Base-by-base conservation (phyloP, 1,140 invertebrate genomes). In the Steinernema feltiae region DNA sequence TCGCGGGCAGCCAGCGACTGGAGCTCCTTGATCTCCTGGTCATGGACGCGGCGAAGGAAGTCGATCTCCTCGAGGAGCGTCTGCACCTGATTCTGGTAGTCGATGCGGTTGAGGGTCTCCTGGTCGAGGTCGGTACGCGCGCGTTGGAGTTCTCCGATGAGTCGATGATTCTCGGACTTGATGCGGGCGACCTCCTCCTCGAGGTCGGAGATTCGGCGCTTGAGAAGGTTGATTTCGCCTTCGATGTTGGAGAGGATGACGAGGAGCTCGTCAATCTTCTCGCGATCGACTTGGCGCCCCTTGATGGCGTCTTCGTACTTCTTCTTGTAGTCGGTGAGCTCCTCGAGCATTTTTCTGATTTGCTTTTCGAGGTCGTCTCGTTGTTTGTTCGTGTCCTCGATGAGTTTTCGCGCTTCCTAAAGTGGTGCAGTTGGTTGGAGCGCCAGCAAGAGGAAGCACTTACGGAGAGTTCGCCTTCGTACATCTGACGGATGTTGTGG, bases 1-100 rank as follows among this genome's bases (percentile, higher is more conserved):
- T 89, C 88, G 27, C 87, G 81, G 82, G 88, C 87, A 18, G 87
- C 82, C 63, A 89, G 81, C 27, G 87, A 85, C 21, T 87, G 86
- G 7, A 88, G 81, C 74, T 89, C 88, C 82, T 88, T 88, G 71
- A 89, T 83, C 80, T 89, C 88, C 85, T 83, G 79, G 29, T 83
- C 82, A 46, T 83, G 82, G 15, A 83, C 79, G 17, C 82, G 78
- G 63, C 82, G 78, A 18, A 84, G 72, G 83, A 83, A 83, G 17
- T 83, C 82, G 63, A 84, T 81, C 73, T 83, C 82, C 75, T 83
- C 82, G 0, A 83, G 72, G 30, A 83, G 72, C 18, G 83, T 83
- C 74, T 83, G 82, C 24, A 84, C 83, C 74, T 83, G 82, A 73
- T 83, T 83, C 72, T 83, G 82, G 69, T 84, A 82, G 70, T 83